A percentile compares a stretch with the other conserved stretches of the same genome.
These are phyloP conservation scores for Podotricha telesiphe DNA, from an alignment of 2,888 invertebrate genomes.

Conservation along the genomic window DNA sequence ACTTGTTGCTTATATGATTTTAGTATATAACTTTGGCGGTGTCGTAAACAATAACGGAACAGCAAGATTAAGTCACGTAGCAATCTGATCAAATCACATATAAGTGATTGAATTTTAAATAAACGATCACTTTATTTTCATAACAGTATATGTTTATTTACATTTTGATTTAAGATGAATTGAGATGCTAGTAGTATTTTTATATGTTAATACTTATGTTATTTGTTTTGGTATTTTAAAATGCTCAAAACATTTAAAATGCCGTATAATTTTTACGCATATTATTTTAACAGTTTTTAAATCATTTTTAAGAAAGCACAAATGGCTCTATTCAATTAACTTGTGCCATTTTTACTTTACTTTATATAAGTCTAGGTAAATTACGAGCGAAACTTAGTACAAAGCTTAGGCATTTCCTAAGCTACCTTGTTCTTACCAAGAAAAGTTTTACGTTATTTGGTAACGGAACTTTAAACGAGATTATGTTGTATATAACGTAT, in stretches of 20 bases:
- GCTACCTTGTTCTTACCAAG: background rate
- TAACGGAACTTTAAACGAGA: constrained; percentile 21
- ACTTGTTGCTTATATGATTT: background rate
- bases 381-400: background rate
- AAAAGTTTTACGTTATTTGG: background rate
- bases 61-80: constrained; percentile 5
- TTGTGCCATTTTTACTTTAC: background rate
- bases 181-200: background rate
- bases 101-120: background rate
- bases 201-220: too few species aligned
- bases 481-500: constrained; percentile 7
- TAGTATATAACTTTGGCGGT: background rate
- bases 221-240: too few species aligned
- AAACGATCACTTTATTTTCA: background rate
- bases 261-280: too few species aligned
- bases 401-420: background rate
- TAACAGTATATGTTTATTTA: background rate
- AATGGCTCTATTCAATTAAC: background rate
- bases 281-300: too few species aligned
- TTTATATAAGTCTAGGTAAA: background rate
- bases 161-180: background rate
- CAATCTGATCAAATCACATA: background rate
- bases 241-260: too few species aligned
- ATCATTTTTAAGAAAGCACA: too few species aligned
- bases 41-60: background rate